Base-by-base conservation (phyloP, 2,888 invertebrate genomes). In the Heliconius ethilla region DNA sequence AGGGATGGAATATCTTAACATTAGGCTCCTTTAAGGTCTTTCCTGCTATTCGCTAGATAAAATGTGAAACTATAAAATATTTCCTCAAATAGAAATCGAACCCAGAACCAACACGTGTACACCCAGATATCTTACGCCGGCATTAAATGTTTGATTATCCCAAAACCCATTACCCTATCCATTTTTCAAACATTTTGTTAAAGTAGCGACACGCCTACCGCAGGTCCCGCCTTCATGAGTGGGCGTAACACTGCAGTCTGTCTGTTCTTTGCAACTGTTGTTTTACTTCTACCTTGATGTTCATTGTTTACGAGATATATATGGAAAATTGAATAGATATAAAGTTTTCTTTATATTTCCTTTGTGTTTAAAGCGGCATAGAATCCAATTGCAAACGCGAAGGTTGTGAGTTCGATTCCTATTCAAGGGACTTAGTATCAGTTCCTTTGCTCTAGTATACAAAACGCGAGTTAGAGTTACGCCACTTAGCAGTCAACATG, bases 201-300 rank as follows among this genome's bases (percentile, higher is more conserved):
- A 62, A 75, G 72, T 2, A 5, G 67, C 80, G 59, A 81, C 88
- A 90, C 90, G 90, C 90, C 90, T 83, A 84, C 81, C 27, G 7
- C 2, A 81, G 80, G 78, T 84, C 84, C 85, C 91, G 87, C 91
- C 92, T 82, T 83, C 18, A 51, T 9, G 13, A 77, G 55, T 82
- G 78, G 91, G 91, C 91, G 91, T 89, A 86, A 79, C 80, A 78
- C 55, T 79, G 82, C 81, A 75, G 73, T 80, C 70, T 76, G 70
- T 76, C 25, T 63, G 11, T 63, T 27, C 63, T 55, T 77, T 69
- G 76, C 78, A 76, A 33, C 59, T 80, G 80, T 78, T 72, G 29
- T 70, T 55, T 70, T 55, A 22, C 22, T 55, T 72, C 69, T 59
- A 15, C 63, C 27, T 27, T 27, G 59, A 59, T 25, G 59, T 9